Percentiles rank a stretch among this genome's conserved stretches.
Conservation (phyloP, 2,888 invertebrate species). For the Epirrita christyi region DNA sequence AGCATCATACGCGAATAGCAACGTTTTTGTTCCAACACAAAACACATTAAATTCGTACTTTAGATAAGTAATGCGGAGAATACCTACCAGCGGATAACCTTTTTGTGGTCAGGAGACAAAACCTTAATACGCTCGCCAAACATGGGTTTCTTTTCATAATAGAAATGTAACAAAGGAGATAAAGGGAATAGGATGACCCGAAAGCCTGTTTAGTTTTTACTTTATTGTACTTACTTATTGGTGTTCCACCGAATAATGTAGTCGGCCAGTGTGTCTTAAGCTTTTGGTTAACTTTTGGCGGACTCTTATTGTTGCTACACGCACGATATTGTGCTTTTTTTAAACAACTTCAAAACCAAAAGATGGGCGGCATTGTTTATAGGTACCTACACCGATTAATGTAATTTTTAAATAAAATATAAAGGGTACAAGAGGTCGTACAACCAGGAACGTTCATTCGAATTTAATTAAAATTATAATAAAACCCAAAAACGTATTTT, state of each 20-base stretch:
- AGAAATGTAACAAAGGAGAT: constrained; percentile 53
- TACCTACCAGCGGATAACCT: constrained; percentile 42
- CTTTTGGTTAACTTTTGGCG: not conserved
- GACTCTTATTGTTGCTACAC: too few species aligned
- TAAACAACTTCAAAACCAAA: too few species aligned
- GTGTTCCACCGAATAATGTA: constrained; percentile 4
- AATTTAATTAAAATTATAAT: too few species aligned
- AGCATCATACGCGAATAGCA: not conserved
- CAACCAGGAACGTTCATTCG: too few species aligned
- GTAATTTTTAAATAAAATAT: too few species aligned
- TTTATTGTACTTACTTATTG: constrained; percentile 18
- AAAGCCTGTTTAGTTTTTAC: constrained; percentile 38
- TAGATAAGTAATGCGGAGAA: constrained; percentile 31
- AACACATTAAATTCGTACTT: constrained; percentile 25
- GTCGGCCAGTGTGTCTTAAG: not conserved
- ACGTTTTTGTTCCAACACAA: constrained; percentile 21
- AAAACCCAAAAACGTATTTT: too few species aligned
- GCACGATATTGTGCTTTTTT: too few species aligned
- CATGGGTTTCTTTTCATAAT: constrained; percentile 56
- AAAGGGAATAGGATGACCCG: constrained; percentile 42
- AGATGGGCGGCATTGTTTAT: too few species aligned
- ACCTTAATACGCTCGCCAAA: constrained; percentile 57
- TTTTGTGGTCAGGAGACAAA: constrained; percentile 51
- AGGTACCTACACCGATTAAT: too few species aligned
- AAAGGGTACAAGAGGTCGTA: too few species aligned